Evolutionary conservation across 2,113 vertebrate genomes (phyloP).

Genomic region (Genyomyrus donnyi): DNA sequence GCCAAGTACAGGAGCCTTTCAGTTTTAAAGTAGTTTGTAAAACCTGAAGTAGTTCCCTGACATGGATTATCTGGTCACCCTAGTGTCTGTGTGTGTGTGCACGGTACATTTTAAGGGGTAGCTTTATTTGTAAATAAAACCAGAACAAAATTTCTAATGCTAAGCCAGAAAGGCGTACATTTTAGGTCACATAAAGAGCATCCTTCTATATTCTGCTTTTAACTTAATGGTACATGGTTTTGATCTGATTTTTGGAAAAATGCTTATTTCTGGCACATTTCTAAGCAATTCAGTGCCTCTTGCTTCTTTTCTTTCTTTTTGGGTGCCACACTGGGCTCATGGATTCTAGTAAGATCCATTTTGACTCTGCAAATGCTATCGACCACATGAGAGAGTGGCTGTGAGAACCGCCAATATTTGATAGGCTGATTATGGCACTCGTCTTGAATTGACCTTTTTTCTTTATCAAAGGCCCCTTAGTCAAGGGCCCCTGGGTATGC

Average conservation of each 20-base stretch:
- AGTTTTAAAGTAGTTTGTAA: background rate
- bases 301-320: background rate
- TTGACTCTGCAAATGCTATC: background rate
- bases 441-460: background rate
- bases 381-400: background rate
- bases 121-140: background rate
- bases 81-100: background rate
- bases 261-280: background rate
- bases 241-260: background rate
- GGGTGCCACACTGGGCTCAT: background rate
- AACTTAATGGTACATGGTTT: background rate
- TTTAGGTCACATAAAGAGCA: background rate
- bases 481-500: background rate
- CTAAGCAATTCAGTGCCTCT: background rate
- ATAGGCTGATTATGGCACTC: background rate
- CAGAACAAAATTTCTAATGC: background rate
- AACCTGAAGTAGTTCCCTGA: background rate
- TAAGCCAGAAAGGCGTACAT: background rate
- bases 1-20: background rate
- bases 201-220: background rate
- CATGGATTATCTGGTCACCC: background rate
- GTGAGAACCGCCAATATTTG: background rate
- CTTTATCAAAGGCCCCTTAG: background rate
- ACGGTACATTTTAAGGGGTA: background rate
- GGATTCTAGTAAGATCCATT: background rate